These are phyloP conservation scores for Pollicipes pollicipes DNA, from an alignment of 1,140 invertebrate species.

Conservation along the genomic window DNA sequence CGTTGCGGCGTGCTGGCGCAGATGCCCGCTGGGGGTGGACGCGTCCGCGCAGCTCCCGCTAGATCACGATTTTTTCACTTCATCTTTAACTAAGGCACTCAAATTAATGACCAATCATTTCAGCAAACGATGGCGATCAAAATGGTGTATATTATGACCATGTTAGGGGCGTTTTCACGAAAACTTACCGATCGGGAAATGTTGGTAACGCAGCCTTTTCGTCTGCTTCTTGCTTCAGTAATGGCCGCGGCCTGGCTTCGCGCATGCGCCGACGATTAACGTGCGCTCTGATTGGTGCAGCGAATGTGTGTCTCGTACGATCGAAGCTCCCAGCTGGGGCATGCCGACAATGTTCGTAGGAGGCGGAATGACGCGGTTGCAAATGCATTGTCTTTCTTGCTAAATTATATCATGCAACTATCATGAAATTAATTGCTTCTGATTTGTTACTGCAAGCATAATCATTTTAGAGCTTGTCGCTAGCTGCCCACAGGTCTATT, in stretches of 20 bases:
- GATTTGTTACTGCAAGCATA: too few species aligned
- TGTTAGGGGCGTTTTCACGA: background rate
- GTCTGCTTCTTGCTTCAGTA: background rate
- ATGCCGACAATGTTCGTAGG: too few species aligned
- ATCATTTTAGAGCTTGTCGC: too few species aligned
- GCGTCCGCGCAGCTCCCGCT: background rate
- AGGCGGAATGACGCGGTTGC: too few species aligned
- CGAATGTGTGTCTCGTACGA: background rate
- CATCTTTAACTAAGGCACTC: background rate
- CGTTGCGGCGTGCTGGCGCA: background rate
- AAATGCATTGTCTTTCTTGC: too few species aligned
- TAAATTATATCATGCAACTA: too few species aligned
- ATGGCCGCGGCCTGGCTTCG: background rate
- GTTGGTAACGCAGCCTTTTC: background rate
- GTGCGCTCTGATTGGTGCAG: background rate
- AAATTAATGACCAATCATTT: background rate
- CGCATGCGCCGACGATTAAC: background rate
- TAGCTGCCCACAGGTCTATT: too few species aligned
- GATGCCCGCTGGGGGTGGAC: background rate
- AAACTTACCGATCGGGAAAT: background rate
- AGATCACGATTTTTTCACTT: background rate
- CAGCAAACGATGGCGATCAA: background rate
- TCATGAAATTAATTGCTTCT: too few species aligned
- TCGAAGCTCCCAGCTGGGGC: background rate
- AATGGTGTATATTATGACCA: background rate